Conservation (phyloP, 2,888 invertebrate species). For the Isoperla grammatica region DNA sequence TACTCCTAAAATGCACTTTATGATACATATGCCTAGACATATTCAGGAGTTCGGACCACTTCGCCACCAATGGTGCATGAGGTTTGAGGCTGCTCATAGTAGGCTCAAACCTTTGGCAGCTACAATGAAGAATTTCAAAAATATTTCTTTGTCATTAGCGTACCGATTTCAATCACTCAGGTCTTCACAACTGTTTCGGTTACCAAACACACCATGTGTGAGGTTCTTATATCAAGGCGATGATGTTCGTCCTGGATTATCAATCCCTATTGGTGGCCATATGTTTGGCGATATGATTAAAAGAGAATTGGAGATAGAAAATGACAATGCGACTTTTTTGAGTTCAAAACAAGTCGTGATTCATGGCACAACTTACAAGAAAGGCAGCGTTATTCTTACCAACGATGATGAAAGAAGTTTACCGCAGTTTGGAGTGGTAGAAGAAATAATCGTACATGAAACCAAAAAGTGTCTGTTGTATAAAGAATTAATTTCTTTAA, state of each 20-base stretch:
- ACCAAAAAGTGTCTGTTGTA: too few species aligned
- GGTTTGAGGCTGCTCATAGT: constrained; percentile 32
- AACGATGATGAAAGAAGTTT: not conserved
- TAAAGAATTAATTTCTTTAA: too few species aligned
- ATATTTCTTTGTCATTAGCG: constrained; percentile 29
- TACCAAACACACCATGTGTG: constrained; percentile 16
- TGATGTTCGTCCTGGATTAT: constrained; percentile 5
- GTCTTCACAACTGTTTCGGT: constrained; percentile 18
- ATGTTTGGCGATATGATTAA: not conserved
- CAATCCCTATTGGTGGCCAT: constrained; percentile 4
- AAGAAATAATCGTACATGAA: too few species aligned
- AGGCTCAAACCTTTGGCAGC: constrained; percentile 29
- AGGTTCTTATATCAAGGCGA: constrained; percentile 26
- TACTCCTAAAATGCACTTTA: constrained; percentile 32
- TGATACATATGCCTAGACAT: constrained; percentile 29
- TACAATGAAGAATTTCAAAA: constrained; percentile 31
- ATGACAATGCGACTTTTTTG: not conserved
- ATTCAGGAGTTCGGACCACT: constrained; percentile 30
- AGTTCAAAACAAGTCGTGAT: not conserved
- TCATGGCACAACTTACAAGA: constrained; percentile 7
- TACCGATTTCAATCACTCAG: constrained; percentile 30
- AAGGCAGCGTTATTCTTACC: not conserved
- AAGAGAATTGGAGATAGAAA: not conserved
- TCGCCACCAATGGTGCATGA: constrained; percentile 32
- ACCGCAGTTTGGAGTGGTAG: too few species aligned